Percentiles rank a stretch among this genome's conserved stretches.
Evolutionary conservation across 2,797 vertebrate genomes (phyloP).

Genomic region (Xiphophorus birchmanni): DNA sequence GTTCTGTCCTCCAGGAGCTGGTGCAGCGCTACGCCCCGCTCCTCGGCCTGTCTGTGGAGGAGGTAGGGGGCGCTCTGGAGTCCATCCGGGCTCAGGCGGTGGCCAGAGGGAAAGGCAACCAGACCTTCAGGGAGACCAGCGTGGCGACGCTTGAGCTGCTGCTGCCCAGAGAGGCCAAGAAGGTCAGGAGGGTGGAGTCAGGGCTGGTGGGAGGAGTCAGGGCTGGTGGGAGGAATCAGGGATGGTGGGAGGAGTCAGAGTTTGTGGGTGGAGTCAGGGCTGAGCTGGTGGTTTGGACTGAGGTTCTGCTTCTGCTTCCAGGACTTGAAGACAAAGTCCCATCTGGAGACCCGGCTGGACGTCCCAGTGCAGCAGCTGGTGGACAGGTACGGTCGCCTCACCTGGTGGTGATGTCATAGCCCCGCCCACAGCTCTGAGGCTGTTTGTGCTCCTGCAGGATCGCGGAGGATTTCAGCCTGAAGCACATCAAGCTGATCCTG

Average conservation of each 20-base stretch:
- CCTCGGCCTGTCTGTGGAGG: constrained; percentile 73
- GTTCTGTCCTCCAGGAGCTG: constrained; percentile 80
- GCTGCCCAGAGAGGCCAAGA: constrained; percentile 75
- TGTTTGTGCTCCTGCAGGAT: constrained; percentile 76
- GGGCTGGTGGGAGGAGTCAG: too few species aligned
- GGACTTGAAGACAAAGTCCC: constrained; percentile 76
- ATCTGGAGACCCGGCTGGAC: constrained; percentile 86
- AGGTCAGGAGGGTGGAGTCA: constrained; percentile 49
- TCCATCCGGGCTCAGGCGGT: constrained; percentile 86
- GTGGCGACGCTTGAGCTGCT: constrained; percentile 90
- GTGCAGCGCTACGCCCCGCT: constrained; percentile 82
- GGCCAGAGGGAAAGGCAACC: constrained; percentile 86
- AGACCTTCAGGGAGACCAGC: constrained; percentile 84
- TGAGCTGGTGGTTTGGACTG: too few species aligned
- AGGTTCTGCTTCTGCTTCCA: constrained; percentile 27
- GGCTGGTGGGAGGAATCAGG: too few species aligned
- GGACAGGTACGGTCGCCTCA: constrained; percentile 77
- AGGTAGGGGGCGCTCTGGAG: constrained; percentile 85
- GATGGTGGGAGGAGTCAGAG: too few species aligned
- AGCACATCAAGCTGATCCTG: constrained; percentile 89
- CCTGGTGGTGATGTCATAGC: background rate
- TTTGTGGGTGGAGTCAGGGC: too few species aligned
- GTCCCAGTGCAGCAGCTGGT: constrained; percentile 86
- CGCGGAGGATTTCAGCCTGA: constrained; percentile 80
- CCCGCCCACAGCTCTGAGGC: too few species aligned